Evolutionary conservation across 1,140 invertebrate species (phyloP), one percentile per base, ranked within the genome.

Genomic region (Diachasmimorpha longicaudata): DNA sequence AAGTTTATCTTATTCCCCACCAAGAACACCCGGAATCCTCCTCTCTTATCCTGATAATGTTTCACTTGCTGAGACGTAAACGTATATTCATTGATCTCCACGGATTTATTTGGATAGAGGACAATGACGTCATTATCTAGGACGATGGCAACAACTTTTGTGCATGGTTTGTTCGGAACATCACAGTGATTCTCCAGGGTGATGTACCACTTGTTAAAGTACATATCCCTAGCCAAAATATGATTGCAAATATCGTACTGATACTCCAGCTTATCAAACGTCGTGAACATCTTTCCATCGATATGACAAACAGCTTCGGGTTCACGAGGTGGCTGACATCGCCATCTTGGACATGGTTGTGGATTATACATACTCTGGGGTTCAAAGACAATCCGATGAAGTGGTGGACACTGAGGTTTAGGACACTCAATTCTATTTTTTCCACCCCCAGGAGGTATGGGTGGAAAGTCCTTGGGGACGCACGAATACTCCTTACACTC

Each of bases 181-280:
- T 88, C 79, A 78, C 94, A 95, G 58, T 92, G 91, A 80, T 93
- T 95, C 83, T 91, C 91, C 75, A 93, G 84, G 77, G 91, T 90
- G 46, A 95, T 89, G 52, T 89, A 89, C 94, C 93, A 95, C 46
- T 91, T 89, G 39, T 91, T 86, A 31, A 91, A 85, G 9, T 89
- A 82, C 75, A 92, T 90, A 82, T 96, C 93, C 46, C 93, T 88
- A 0, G 92, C 93, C 6, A 96, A 83, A 46, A 95, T 91, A 84
- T 96, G 95, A 86, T 94, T 92, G 83, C 95, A 96, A 13, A 94
- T 90, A 76, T 95, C 94, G 78, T 95, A 94, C 79, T 94, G 94
- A 72, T 91, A 94, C 67, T 95, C 92, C 0, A 91, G 90, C 8
- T 92, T 92, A 85, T 96, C 95, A 78, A 96, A 96, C 0, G 95